Evolutionary conservation across 2,888 invertebrate genomes (phyloP), one percentile per base, ranked within the genome.

Genomic region (Chrysodeixis includens): DNA sequence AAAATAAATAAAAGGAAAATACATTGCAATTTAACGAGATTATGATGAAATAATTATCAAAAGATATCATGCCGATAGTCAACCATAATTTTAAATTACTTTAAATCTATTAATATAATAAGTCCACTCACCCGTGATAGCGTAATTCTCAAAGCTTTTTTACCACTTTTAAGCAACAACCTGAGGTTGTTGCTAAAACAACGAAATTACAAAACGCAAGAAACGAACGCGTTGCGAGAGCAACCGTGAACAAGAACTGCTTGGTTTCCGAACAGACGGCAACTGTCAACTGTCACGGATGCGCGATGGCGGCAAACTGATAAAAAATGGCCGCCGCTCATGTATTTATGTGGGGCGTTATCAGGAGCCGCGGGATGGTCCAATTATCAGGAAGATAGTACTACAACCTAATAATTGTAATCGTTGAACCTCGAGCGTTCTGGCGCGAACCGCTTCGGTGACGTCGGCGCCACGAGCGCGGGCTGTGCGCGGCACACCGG

Each of bases 61-160:
- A 32, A 32, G 9, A 10, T 10, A 32, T 32, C 9, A 1, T 32
- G 10, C 32, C 10, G 9, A 10, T 10, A 3, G 9, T 10, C 9
- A 10, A 32, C 9, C 10, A 32, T 26, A 32, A 35, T 35, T 14
- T 35, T 14, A 35, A 35, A 35, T 35, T n/a, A n/a, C n/a, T n/a
- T n/a, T 14, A 35, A 35, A 35, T 4, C 12, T 14, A 35, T 12
- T 14, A 12, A 35, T 14, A 14, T 12, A 3, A 1, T 58, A 63
- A 62, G 52, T 63, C 63, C 72, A 88, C 95, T 92, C 86, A 96
- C 95, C 93, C 90, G 93, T 93, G 92, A 89, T 89, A 94, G 93
- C 94, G 96, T 92, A 96, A 96, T 96, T 96, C 96, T 96, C 94
- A 95, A 95, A 96, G 95, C 95, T 96, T 96, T 95, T 53, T 86